phyloP scores from a whole-genome alignment of 1,140 invertebrate genomes.

The Andricus grossulariae region DNA sequence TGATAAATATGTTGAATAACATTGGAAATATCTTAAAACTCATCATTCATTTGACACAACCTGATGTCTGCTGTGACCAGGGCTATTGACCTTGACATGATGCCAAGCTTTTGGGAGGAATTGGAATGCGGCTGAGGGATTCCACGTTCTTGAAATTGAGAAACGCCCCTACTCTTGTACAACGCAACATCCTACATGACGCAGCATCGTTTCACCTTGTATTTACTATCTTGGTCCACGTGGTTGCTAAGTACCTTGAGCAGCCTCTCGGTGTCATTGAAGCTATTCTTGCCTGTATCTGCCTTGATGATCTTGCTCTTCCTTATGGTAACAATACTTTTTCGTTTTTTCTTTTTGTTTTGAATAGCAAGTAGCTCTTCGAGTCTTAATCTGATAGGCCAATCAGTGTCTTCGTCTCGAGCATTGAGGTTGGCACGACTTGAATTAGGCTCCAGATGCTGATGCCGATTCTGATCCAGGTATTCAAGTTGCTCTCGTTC shows the following conservation, averaged over 20 bases:
- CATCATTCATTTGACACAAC: not conserved
- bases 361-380: slow-evolving; percentile 70
- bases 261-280: slow-evolving; percentile 72
- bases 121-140: slow-evolving; percentile 14
- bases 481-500: not conserved
- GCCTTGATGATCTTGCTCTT: slow-evolving; percentile 57
- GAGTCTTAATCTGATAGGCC: slow-evolving; percentile 67
- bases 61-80: slow-evolving; percentile 37
- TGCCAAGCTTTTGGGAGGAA: slow-evolving; percentile 35
- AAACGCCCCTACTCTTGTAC: slow-evolving; percentile 7
- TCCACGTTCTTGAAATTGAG: not conserved
- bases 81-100: slow-evolving; percentile 41
- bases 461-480: slow-evolving; percentile 11
- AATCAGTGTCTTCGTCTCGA: slow-evolving; percentile 54
- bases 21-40: too few species aligned
- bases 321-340: slow-evolving; percentile 59
- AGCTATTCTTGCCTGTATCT: slow-evolving; percentile 57
- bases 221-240: slow-evolving; percentile 73
- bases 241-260: slow-evolving; percentile 73
- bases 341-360: slow-evolving; percentile 60
- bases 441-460: slow-evolving; percentile 28
- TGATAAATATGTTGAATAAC: too few species aligned
- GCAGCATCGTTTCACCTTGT: slow-evolving; percentile 72
- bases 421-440: slow-evolving; percentile 50
- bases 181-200: slow-evolving; percentile 65